Evolutionary conservation across 2,888 invertebrate species (phyloP), one percentile per base, ranked within the genome.

Genomic region (Melolontha melolontha): DNA sequence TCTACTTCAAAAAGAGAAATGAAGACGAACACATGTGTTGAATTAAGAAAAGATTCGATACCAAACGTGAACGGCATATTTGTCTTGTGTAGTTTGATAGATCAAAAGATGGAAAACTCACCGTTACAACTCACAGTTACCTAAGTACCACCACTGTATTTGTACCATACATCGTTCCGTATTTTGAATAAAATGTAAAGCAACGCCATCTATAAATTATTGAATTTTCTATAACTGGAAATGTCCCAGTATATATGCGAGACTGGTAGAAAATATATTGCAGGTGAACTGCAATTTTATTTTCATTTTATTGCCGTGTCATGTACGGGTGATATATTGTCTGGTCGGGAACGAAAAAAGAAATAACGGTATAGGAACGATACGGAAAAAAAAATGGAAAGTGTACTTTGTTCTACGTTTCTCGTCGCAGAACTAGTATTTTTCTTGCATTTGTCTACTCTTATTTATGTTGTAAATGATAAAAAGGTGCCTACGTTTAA

Each of bases 301-400:
- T 78, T 75, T 74, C 73, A 71, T 78, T 78, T 78, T 77, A 78
- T 77, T 72, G 74, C 74, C 70, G 71, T 73, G 78, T 78, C 78
- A 78, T 74, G 75, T 73, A 68, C 71, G 41, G 72, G 76, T 78
- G 78, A 78, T 78, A 78, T 78, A 78, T 78, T 71, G 73, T 71
- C 70, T 63, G 49, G 17, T 27, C 44, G 34, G 29, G 22, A 49
- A 39, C 14, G 63, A 40, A 40, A 54, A 39, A 34, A 34, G 34
- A 34, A 34, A 34, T 34, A 34, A 34, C 34, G 34, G 34, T 34
- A 34, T 6, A 34, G 34, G 34, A 8, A 34, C 34, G 34, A 10
- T 34, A 40, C 40, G 16, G 11, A 17, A 14, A 16, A 6, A 39
- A 54, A 40, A 54, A 10, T 16, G 40, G 54, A 39, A 54, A 54